phyloP scores from a whole-genome alignment of 2,797 vertebrate species.

The Sebastes melanostomus region DNA sequence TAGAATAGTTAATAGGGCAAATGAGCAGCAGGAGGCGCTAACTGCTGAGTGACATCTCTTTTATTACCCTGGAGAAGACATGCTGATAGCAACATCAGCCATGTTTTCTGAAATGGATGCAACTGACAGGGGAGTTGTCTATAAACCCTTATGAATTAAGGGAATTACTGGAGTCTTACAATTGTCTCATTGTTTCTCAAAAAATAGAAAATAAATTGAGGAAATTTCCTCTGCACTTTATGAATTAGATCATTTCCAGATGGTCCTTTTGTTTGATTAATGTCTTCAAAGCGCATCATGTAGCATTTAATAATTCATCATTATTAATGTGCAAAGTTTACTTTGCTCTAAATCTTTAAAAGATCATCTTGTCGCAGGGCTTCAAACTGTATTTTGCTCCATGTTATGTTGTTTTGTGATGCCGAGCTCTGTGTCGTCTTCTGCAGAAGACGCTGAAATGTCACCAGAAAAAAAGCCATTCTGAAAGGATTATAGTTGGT shows the following conservation, averaged over 20 bases:
- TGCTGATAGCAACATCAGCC: constrained; percentile 26
- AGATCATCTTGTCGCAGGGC: not conserved
- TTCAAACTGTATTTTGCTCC: not conserved
- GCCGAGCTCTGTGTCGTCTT: not conserved
- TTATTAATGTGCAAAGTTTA: not conserved
- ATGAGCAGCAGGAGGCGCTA: constrained; percentile 53
- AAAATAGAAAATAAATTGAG: not conserved
- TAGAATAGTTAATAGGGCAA: constrained; percentile 19
- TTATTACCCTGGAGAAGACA: constrained; percentile 38
- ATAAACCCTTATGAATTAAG: constrained; percentile 2
- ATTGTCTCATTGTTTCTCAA: not conserved
- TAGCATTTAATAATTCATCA: not conserved
- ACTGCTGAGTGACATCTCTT: constrained; percentile 40
- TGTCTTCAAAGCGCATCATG: not conserved
- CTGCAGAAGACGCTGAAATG: constrained; percentile 13
- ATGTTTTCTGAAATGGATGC: constrained; percentile 43
- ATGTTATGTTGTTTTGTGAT: not conserved
- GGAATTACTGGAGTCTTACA: not conserved
- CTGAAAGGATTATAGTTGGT: constrained; percentile 36
- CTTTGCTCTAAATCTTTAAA: not conserved
- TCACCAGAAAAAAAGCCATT: constrained; percentile 26
- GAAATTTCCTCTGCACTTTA: not conserved
- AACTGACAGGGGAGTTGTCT: constrained; percentile 23
- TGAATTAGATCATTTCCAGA: not conserved
- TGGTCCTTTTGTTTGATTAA: not conserved